Conservation (phyloP, 2,113 vertebrate species). For the Odocoileus hemionus region DNA sequence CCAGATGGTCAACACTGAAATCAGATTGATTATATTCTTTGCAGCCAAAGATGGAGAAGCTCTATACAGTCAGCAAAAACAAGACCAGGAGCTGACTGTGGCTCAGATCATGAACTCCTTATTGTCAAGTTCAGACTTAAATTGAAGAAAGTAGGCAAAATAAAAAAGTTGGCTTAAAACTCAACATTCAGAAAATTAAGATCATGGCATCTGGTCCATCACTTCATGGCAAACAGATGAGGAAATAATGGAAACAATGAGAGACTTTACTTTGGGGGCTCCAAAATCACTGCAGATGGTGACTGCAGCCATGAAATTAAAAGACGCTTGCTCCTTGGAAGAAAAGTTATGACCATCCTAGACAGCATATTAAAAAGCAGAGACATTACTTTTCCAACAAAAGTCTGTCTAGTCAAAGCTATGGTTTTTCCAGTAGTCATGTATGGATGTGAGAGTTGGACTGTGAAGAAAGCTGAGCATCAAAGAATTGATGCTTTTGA, state of each 20-base stretch:
- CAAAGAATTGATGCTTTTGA: background rate
- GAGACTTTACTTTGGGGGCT: background rate
- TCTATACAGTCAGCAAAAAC: background rate
- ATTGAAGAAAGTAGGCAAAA: background rate
- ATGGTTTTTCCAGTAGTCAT: background rate
- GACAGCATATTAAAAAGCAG: background rate
- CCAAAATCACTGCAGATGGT: background rate
- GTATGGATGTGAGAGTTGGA: background rate
- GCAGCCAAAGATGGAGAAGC: background rate
- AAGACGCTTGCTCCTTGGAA: background rate
- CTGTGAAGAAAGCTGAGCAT: fast-evolving
- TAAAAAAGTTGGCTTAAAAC: background rate
- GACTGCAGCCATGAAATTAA: background rate
- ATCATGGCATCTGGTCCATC: background rate
- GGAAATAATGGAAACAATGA: background rate
- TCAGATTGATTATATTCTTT: background rate
- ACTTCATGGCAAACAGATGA: background rate
- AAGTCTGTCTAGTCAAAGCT: background rate
- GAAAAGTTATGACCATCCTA: background rate
- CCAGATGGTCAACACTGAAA: background rate
- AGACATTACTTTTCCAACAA: background rate
- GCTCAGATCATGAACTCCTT: background rate
- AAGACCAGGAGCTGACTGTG: background rate
- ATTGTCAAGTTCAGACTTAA: background rate
- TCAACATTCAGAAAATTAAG: background rate